These are phyloP conservation scores for Noctuana brunneofusca DNA, from an alignment of 2,888 invertebrate genomes.

Conservation along the genomic window DNA sequence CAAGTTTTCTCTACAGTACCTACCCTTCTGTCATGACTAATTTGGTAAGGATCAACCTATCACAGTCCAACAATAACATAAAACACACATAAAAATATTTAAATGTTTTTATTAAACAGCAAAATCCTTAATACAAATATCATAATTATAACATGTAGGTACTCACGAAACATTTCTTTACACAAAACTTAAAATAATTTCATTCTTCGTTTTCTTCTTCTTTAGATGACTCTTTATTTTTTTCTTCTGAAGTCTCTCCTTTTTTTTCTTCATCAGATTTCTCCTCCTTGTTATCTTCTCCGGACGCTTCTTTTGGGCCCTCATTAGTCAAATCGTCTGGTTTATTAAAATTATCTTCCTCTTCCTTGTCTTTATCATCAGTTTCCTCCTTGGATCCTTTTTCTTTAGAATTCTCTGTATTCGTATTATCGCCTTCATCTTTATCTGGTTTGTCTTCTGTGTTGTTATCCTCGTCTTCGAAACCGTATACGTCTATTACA, in stretches of 20 bases:
- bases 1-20: too few relatives aligned
- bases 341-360: not conserved
- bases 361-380: not conserved
- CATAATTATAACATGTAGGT: too few relatives aligned
- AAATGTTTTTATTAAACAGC: too few relatives aligned
- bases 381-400: not conserved
- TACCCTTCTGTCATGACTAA: too few relatives aligned
- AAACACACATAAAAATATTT: too few relatives aligned
- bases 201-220: not conserved
- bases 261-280: not conserved
- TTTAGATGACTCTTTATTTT: not conserved
- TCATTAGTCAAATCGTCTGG: not conserved
- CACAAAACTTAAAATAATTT: not conserved
- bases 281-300: not conserved
- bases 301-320: not conserved
- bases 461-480: conserved; percentile 5
- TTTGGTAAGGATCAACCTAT: too few relatives aligned
- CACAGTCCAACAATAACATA: too few relatives aligned
- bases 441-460: not conserved
- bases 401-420: too few relatives aligned
- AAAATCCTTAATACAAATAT: too few relatives aligned
- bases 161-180: too few relatives aligned
- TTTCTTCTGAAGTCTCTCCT: not conserved
- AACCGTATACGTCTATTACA: conserved; percentile 28
- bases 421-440: not conserved